These are phyloP conservation scores for Oreochromis spilurus DNA, from an alignment of 2,113 vertebrate genomes.

Conservation along the genomic window DNA sequence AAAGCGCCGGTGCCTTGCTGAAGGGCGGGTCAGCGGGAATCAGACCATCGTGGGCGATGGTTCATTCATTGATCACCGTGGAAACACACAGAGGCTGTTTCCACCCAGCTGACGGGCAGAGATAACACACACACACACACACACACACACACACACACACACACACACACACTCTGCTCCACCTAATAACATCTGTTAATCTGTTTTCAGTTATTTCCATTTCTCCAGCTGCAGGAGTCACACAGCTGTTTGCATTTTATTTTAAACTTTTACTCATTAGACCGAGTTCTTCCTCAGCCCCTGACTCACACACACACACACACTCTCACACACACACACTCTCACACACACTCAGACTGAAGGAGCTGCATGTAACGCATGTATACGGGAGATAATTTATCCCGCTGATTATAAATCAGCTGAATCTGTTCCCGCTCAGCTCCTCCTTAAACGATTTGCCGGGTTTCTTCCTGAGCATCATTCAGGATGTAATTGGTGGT, in stretches of 20 bases:
- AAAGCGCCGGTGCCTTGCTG: accelerated
- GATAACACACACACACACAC: not conserved
- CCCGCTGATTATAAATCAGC: not conserved
- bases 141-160: accelerated
- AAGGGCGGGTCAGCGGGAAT: not conserved
- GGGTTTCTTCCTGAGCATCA: not conserved
- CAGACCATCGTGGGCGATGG: not conserved
- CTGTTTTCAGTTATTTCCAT: slow-evolving; percentile 2
- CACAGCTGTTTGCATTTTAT: not conserved
- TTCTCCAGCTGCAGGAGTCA: not conserved
- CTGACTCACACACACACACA: not conserved
- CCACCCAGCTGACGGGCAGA: not conserved
- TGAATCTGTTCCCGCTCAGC: not conserved
- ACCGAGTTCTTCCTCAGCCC: not conserved
- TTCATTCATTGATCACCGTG: not conserved
- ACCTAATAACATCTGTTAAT: slow-evolving; percentile 8
- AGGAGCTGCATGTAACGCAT: not conserved
- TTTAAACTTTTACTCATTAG: not conserved
- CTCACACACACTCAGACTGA: not conserved
- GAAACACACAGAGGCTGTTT: not conserved
- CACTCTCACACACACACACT: too few species aligned
- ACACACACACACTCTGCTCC: not conserved
- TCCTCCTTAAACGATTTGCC: accelerated
- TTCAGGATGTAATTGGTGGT: not conserved
- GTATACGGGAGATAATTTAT: not conserved